Evolutionary conservation across 2,797 vertebrate species (phyloP), one percentile per base, ranked within the genome.

Genomic region (Erethizon dorsatum): DNA sequence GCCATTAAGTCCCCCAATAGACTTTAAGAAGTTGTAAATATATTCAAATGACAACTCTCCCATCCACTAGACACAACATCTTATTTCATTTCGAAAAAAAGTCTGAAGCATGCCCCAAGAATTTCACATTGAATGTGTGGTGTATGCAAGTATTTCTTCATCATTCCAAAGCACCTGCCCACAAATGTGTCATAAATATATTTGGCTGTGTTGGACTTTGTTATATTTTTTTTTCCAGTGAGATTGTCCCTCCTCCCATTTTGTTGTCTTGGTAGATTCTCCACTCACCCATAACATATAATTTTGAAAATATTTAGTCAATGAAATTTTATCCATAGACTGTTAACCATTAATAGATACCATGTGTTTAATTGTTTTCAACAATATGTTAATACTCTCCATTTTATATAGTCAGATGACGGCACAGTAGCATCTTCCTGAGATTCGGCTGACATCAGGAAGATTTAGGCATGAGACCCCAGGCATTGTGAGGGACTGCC

Each of bases 81-180:
- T 95, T 98, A 97, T 98, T 98, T 98, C 50, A 94, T 97, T 85
- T 97, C 2, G 3, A 97, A 98, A 97, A 97, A 94, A 79, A 94
- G 88, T 96, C 24, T 59, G 86, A 96, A 93, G 84, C 95, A 98
- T 95, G 65, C 73, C 89, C 95, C 79, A 97, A 97, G 94, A 98
- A 98, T 95, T 98, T 96, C 92, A 71, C 52, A 7, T 91, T 37
- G 92, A 94, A n/a, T 97, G 90, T 97, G 88, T 91, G 91, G 97
- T 47, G 95, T 95, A 67, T 61, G 75, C 41, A 97, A 79, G 73
- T 33, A 63, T 98, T 97, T 98, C 54, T 97, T 97, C 94, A 89
- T 95, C 97, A 96, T 90, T 96, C 87, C 82, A 83, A 98, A 80
- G 4, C 31, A 92, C 85, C 83, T 94, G 73, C 87, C 90, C 83